A percentile compares a stretch with the other conserved stretches of the same genome.
Conservation (phyloP, 2,113 vertebrate species). For the Octodon degus region DNA sequence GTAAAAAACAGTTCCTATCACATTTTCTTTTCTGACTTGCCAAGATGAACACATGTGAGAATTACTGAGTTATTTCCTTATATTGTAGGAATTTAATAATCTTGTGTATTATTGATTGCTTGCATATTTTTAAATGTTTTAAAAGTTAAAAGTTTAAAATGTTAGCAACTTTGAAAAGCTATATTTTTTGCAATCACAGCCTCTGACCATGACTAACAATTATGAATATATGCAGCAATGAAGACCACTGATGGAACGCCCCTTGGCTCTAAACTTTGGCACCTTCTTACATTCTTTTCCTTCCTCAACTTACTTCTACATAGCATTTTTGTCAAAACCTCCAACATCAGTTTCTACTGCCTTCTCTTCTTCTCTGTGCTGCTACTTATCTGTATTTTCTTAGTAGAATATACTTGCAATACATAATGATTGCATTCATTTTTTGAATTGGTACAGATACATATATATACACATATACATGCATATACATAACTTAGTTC, state of each 20-base stretch:
- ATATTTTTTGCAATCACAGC: constrained; percentile 26
- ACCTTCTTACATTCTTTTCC: not conserved
- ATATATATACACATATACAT: not conserved
- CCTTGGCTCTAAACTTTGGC: not conserved
- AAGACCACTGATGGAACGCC: no score
- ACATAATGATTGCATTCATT: not conserved
- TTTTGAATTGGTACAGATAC: not conserved
- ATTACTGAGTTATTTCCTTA: constrained; percentile 1
- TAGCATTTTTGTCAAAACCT: not conserved
- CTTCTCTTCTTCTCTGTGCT: not conserved
- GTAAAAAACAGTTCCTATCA: constrained; percentile 16
- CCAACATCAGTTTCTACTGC: not conserved
- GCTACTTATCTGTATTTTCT: not conserved
- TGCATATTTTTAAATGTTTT: constrained; percentile 51
- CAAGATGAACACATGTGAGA: not conserved
- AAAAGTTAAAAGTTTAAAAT: constrained; percentile 50
- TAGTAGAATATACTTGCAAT: not conserved
- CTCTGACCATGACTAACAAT: not conserved
- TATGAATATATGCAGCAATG: not conserved
- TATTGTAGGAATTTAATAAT: constrained; percentile 61
- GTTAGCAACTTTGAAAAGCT: constrained; percentile 44
- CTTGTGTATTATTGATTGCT: constrained; percentile 63
- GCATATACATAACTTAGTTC: no score
- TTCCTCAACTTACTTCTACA: not conserved
- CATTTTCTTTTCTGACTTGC: constrained; percentile 48